Evolutionary conservation across 2,797 vertebrate species (phyloP), one percentile per base, ranked within the genome.

Genomic region (Bradypodion ventrale): DNA sequence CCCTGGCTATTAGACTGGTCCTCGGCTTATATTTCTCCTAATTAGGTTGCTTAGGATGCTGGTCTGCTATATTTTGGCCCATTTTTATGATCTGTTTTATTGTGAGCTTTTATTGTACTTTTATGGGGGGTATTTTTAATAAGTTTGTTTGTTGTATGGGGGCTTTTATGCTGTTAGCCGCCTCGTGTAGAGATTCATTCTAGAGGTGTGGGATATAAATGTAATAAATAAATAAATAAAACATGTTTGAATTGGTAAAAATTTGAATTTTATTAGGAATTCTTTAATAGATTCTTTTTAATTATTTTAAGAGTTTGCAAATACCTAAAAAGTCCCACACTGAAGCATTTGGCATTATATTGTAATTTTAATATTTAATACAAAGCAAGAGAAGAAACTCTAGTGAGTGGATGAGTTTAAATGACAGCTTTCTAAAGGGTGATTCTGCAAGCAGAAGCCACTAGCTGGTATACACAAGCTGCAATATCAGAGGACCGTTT

Each of bases 401-500:
- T 35, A 86, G 0, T 44, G 83, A 92, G 70, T 73, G 65, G 84
- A 83, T 82, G 46, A 87, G 78, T 49, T 81, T 35, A 74, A 44
- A 87, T 75, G 68, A 29, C 75, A 27, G 89, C 65, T 69, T 79
- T 83, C 84, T 66, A 32, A 46, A 85, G 91, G 68, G 90, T 86
- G 83, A 89, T 90, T 74, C 88, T 74, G 32, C 29, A 87, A 63
- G 78, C 78, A 92, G 83, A 81, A 88, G 88, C 87, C 84, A 70
- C 89, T 88, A 87, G 91, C 77, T 89, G 87, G 90, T 90, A 93
- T 87, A 86, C 89, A 94, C 89, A 95, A 89, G 94, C 95, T 94
- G 93, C 90, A 94, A 93, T 94, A 95, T 94, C 95, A 95, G 92
- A 95, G 85, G 89, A 94, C 90, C 92, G 94, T 90, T 94, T 85